Percentiles rank a stretch among this genome's conserved stretches.
Conservation (phyloP, 1,140 invertebrate species). For the Bombus superbus region DNA sequence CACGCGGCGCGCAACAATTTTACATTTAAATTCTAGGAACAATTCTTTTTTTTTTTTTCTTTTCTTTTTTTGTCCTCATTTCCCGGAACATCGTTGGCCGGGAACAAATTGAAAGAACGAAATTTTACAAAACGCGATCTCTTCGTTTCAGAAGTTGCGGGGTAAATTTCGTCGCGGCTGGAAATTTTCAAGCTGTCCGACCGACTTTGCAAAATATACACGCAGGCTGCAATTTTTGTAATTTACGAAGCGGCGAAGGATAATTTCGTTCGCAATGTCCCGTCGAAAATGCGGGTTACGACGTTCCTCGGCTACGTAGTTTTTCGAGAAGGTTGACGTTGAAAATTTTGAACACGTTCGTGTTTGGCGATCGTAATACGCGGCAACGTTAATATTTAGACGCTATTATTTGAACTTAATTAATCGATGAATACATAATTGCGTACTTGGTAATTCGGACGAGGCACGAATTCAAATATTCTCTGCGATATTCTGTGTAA, state of each 20-base stretch:
- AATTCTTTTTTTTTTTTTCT: not conserved
- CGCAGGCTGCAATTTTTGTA: not conserved
- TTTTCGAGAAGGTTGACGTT: not conserved
- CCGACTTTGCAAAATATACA: not conserved
- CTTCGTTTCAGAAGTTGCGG: not conserved
- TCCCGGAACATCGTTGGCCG: not conserved
- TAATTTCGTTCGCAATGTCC: not conserved
- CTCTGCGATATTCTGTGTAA: not conserved
- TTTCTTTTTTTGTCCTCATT: not conserved
- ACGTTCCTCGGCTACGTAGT: not conserved
- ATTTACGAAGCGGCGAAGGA: not conserved
- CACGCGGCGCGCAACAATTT: not conserved
- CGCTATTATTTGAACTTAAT: not conserved
- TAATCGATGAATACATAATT: not conserved
- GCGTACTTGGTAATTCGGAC: not conserved
- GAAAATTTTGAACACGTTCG: not conserved
- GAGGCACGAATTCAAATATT: not conserved
- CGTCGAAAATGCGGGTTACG: not conserved
- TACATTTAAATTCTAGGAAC: not conserved
- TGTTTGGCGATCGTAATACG: not conserved
- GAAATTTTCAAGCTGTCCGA: not conserved
- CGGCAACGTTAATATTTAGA: too few relatives aligned
- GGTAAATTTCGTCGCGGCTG: not conserved
- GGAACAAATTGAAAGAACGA: slow-evolving; percentile 7
- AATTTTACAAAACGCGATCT: not conserved